These are phyloP conservation scores for Excalfactoria chinensis DNA, from an alignment of 2,113 vertebrate species.

Conservation along the genomic window DNA sequence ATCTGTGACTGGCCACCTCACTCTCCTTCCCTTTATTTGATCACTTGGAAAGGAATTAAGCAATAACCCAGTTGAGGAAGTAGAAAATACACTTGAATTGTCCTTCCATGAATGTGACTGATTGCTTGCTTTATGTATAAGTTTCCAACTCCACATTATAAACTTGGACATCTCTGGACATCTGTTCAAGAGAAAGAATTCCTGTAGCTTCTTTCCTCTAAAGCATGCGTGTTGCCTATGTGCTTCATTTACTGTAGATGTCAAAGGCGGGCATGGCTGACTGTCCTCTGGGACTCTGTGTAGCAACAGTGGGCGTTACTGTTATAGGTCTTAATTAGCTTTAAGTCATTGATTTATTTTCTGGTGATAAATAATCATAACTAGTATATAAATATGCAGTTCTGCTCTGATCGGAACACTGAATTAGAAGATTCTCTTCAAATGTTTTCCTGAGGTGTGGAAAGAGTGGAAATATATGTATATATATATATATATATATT, in stretches of 20 bases:
- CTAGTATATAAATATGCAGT: background rate
- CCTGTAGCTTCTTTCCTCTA: background rate
- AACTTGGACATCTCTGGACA: background rate
- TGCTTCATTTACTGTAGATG: background rate
- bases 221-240: background rate
- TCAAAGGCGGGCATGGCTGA: background rate
- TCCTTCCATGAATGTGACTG: background rate
- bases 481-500: too few relatives aligned
- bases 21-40: background rate
- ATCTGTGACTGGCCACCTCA: background rate
- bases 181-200: background rate
- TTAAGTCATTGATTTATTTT: background rate
- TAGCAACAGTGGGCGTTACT: background rate
- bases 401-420: background rate
- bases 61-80: background rate
- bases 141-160: background rate
- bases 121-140: background rate
- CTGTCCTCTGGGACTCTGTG: background rate
- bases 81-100: background rate
- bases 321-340: background rate
- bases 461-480: background rate
- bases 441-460: background rate
- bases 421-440: background rate
- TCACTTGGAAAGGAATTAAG: background rate
- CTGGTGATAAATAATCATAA: conserved; percentile 1